These are phyloP conservation scores for Leucophenga montana DNA, from an alignment of 2,888 invertebrate species.

Conservation along the genomic window DNA sequence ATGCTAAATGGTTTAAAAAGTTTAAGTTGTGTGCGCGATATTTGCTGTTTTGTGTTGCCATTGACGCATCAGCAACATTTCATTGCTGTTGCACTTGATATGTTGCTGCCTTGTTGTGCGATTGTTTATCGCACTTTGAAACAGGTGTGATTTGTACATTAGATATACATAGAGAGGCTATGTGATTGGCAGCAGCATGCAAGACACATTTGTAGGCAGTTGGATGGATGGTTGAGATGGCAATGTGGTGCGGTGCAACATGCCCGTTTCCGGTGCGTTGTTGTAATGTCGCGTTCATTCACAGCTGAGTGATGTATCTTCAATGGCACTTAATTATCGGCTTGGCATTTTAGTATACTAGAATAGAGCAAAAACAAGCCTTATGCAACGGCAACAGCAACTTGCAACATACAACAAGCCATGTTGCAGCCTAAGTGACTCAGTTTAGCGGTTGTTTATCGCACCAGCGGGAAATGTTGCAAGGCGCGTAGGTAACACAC, in stretches of 20 bases:
- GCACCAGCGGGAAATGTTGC: slow-evolving; percentile 62
- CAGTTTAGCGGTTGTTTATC: slow-evolving; percentile 64
- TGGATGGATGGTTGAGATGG: slow-evolving; percentile 5
- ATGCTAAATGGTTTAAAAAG: background rate
- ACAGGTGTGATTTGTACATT: slow-evolving; percentile 22
- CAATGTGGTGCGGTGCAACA: background rate
- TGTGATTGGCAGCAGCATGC: slow-evolving; percentile 22
- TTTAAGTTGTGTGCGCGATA: slow-evolving; percentile 21
- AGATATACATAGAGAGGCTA: slow-evolving; percentile 20
- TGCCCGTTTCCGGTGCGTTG: slow-evolving; percentile 18
- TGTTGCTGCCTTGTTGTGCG: background rate
- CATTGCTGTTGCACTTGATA: slow-evolving; percentile 27
- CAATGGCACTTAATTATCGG: slow-evolving; percentile 21
- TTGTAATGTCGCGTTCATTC: background rate
- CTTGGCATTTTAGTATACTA: slow-evolving; percentile 7
- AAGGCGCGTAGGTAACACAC: slow-evolving; percentile 48
- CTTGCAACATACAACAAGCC: slow-evolving; percentile 31
- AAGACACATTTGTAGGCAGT: background rate
- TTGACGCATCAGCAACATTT: slow-evolving; percentile 28
- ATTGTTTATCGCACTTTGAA: slow-evolving; percentile 10
- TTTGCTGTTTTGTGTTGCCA: slow-evolving; percentile 34
- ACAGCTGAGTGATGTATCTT: slow-evolving; percentile 6
- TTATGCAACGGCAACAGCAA: slow-evolving; percentile 26
- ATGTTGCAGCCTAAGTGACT: slow-evolving; percentile 5
- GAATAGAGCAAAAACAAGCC: slow-evolving; percentile 5